Conservation (phyloP, 53 echinoderm and acorn worm genomes). For the Luidia sarsii region DNA sequence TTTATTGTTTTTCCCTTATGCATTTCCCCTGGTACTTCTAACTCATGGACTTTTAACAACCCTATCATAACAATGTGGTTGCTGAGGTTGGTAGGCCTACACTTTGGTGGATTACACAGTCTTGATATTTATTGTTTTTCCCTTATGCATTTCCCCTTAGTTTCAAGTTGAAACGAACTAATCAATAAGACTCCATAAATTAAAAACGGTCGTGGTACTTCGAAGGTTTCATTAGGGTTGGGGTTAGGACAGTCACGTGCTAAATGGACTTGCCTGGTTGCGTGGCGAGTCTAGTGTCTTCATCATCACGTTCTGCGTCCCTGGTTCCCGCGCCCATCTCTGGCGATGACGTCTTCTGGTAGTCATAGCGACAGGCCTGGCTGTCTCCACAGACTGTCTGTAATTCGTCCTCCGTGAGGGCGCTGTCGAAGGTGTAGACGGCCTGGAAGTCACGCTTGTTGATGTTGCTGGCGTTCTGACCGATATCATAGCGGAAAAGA, state of each 20-base stretch:
- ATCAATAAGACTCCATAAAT: too few relatives aligned
- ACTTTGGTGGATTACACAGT: too few relatives aligned
- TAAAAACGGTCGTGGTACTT: too few relatives aligned
- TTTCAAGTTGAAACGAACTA: not conserved
- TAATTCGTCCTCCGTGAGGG: constrained; percentile 54
- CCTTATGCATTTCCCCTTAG: not conserved
- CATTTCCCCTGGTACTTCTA: too few relatives aligned
- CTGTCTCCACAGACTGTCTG: constrained; percentile 65
- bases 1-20: too few relatives aligned
- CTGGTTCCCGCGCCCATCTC: constrained; percentile 53
- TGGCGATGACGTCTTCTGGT: constrained; percentile 69
- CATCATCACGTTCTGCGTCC: constrained; percentile 58
- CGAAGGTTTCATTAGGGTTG: too few relatives aligned
- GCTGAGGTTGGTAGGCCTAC: too few relatives aligned
- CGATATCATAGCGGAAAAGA: constrained; percentile 78
- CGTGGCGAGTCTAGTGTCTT: constrained; percentile 40
- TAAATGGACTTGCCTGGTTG: constrained; percentile 58
- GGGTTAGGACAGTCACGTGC: too few relatives aligned
- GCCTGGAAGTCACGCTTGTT: constrained; percentile 62
- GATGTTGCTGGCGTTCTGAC: constrained; percentile 61
- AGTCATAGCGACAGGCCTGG: constrained; percentile 80
- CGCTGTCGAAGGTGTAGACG: constrained; percentile 18
- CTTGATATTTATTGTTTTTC: too few relatives aligned
- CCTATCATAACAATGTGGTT: too few relatives aligned
- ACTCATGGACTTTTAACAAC: too few relatives aligned